A percentile compares a stretch with the other conserved stretches of the same genome.
phyloP scores from a whole-genome alignment of 2,888 invertebrate genomes.

The Alcis repandata region DNA sequence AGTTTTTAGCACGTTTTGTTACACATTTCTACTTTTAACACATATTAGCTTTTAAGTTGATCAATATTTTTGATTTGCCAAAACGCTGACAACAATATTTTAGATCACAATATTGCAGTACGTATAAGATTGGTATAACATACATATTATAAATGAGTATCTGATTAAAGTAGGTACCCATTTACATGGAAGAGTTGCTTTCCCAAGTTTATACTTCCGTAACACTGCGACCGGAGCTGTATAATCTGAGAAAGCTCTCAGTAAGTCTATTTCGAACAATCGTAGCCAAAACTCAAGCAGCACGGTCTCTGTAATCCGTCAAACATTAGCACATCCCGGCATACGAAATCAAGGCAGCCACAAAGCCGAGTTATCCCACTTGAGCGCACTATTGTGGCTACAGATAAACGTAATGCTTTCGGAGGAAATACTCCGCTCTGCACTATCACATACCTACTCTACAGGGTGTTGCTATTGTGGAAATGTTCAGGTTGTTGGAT shows the following conservation, averaged over 20 bases:
- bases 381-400: constrained; percentile 71
- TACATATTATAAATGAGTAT: too few species aligned
- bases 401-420: constrained; percentile 63
- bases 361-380: constrained; percentile 76
- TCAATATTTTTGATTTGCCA: too few species aligned
- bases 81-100: too few species aligned
- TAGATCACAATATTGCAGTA: too few species aligned
- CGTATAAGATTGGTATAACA: too few species aligned
- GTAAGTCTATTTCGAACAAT: constrained; percentile 12
- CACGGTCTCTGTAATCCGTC: constrained; percentile 44
- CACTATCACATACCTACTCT: constrained; percentile 22
- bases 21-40: too few species aligned
- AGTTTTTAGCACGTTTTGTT: too few species aligned
- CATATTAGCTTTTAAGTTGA: too few species aligned
- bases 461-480: constrained; percentile 22
- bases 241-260: not conserved
- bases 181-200: too few species aligned
- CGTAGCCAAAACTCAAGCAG: constrained; percentile 16
- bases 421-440: constrained; percentile 30
- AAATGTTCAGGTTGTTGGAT: constrained; percentile 12
- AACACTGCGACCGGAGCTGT: not conserved
- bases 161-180: too few species aligned
- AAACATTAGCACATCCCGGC: constrained; percentile 43
- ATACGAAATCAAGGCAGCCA: constrained; percentile 54
- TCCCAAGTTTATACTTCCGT: not conserved